Evolutionary conservation across 2,797 vertebrate genomes (phyloP), one percentile per base, ranked within the genome.

Genomic region (Apogon hyalosoma): DNA sequence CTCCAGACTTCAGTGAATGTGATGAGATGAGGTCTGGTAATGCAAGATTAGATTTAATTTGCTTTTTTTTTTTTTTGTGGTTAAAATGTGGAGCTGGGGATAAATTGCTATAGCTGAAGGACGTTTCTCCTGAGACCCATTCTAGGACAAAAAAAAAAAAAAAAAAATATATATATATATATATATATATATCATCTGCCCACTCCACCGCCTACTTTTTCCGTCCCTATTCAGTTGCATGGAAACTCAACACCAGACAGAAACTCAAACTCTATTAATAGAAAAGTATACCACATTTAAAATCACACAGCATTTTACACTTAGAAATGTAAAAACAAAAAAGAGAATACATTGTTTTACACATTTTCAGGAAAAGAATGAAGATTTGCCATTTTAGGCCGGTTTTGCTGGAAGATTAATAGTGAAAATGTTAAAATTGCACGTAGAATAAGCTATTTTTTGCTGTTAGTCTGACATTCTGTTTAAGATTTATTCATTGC

Each of bases 81-180:
- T 48, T n/a, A 19, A 9, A 19, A 28, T 28, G 10, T 57, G 33
- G n/a, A 39, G 5, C 13, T 21, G 11, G 36, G 56, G 54, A 69
- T 28, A 15, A 45, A 67, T 12, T 48, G 36, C 6, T 0, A 0
- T 5, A 14, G n/a, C 11, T 51, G 19, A 50, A 46, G 3, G 13
- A 66, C 1, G 11, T 41, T 62, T 64, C 31, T 55, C 21, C 6
- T 14, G 11, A 42, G 54, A 69, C 18, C 14, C 8, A 45, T 24
- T 3, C 57, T 68, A 46, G 42, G 49, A n/a, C n/a, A n/a, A n/a
- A n/a, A n/a, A n/a, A n/a, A 12, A 11, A 36, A 18, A 57, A 63
- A 19, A 13, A 6, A 58, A 13, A 47, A 52, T 42, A 11, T n/a
- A n/a, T n/a, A n/a, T n/a, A n/a, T n/a, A n/a, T n/a, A n/a, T n/a